These are phyloP conservation scores for Anhinga anhinga DNA, from an alignment of 2,113 vertebrate genomes.

Conservation along the genomic window DNA sequence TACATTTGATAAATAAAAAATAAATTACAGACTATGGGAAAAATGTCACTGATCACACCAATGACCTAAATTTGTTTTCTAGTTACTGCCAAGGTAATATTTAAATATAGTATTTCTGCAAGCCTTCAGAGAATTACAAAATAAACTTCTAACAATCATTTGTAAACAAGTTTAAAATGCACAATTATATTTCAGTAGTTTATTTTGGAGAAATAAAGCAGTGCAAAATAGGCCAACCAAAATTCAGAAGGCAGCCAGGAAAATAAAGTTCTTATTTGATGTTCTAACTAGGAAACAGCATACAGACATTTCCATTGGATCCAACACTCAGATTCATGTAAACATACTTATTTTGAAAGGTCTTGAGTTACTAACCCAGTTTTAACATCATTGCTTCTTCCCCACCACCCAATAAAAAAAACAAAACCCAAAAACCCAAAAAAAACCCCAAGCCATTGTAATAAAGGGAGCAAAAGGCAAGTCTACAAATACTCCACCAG, in stretches of 20 bases:
- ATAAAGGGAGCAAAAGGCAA: conserved; percentile 44
- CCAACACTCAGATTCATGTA: conserved; percentile 65
- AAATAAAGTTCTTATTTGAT: conserved; percentile 52
- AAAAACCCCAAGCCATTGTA: neutral
- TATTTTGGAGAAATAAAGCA: conserved; percentile 81
- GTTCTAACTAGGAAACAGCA: conserved; percentile 60
- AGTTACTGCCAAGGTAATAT: conserved; percentile 35
- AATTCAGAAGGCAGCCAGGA: conserved; percentile 69
- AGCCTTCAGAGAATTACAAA: conserved; percentile 55
- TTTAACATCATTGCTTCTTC: neutral
- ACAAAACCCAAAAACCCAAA: neutral
- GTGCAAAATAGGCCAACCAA: conserved; percentile 76
- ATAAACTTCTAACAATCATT: conserved; percentile 52
- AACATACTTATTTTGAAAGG: conserved; percentile 58
- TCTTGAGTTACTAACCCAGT: conserved; percentile 44
- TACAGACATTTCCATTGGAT: conserved; percentile 60
- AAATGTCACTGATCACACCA: neutral
- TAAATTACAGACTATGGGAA: conserved; percentile 7
- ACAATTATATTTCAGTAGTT: conserved; percentile 82
- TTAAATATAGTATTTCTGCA: conserved; percentile 59
- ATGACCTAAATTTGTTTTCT: conserved; percentile 18
- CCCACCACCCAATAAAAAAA: neutral
- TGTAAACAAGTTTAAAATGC: conserved; percentile 64
- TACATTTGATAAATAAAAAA: conserved; percentile 48
- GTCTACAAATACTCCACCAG: conserved; percentile 46